A percentile compares a stretch with the other conserved stretches of the same genome.
Conservation (phyloP, 2,888 invertebrate species). For the Cosmopolites sordidus region DNA sequence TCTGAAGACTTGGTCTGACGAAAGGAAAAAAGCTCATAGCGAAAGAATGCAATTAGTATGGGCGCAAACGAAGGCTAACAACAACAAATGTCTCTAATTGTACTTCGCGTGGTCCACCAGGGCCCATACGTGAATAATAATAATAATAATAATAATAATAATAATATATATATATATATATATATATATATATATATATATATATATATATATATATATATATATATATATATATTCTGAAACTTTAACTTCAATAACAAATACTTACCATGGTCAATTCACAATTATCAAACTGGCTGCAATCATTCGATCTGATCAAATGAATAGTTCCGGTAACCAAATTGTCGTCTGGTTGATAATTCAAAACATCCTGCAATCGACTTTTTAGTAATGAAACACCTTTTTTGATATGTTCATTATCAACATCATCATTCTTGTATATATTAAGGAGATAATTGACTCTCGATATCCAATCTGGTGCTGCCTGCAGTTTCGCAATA, state of each 20-base stretch:
- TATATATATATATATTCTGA: background rate
- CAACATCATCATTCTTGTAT: conserved; percentile 9
- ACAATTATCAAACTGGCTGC: conserved; percentile 44
- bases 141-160: too few relatives aligned
- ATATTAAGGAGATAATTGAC: conserved; percentile 27
- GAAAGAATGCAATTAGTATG: too few relatives aligned
- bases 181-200: conserved; percentile 1
- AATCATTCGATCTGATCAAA: conserved; percentile 41
- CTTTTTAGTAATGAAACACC: conserved; percentile 36
- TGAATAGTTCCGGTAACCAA: conserved; percentile 38
- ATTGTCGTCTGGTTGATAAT: conserved; percentile 35
- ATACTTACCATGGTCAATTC: conserved; percentile 40
- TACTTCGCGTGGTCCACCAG: too few relatives aligned
- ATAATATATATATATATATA: background rate
- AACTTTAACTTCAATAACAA: too few relatives aligned
- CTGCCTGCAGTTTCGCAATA: conserved; percentile 34
- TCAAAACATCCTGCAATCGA: conserved; percentile 33
- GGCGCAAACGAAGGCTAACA: too few relatives aligned
- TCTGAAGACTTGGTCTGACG: too few relatives aligned
- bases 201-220: conserved; percentile 4
- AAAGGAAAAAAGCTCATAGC: too few relatives aligned
- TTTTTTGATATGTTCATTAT: conserved; percentile 20
- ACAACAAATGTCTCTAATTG: too few relatives aligned
- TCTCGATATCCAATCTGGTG: conserved; percentile 36
- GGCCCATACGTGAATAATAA: too few relatives aligned